Evolutionary conservation across 2,113 vertebrate species (phyloP).

Genomic region (Phylloscopus trochiloides): DNA sequence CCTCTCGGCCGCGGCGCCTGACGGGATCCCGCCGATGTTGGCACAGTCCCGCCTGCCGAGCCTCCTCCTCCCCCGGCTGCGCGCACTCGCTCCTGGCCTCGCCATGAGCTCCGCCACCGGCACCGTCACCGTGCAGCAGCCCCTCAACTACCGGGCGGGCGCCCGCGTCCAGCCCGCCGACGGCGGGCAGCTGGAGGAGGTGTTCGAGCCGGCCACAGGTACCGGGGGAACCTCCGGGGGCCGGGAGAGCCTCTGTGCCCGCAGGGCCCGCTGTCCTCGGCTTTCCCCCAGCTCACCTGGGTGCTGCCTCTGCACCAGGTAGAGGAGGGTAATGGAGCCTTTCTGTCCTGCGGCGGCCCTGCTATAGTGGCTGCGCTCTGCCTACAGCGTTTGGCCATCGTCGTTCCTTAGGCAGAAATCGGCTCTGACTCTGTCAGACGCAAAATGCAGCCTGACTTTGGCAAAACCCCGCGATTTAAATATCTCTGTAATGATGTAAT

Average conservation of each 20-base stretch:
- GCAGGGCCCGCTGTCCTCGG: background rate
- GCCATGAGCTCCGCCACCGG: conserved; percentile 76
- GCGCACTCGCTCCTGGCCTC: background rate
- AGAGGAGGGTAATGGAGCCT: too few species aligned
- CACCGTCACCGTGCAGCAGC: conserved; percentile 70
- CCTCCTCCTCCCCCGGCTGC: background rate
- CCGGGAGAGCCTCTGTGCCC: background rate
- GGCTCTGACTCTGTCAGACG: rapidly evolving
- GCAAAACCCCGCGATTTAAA: rapidly evolving
- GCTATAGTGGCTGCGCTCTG: background rate
- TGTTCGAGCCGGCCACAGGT: conserved; percentile 92
- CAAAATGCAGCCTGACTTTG: background rate
- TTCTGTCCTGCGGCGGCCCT: too few species aligned
- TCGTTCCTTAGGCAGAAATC: rapidly evolving
- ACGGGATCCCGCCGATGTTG: background rate
- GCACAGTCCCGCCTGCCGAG: background rate
- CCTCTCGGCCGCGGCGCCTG: too few species aligned
- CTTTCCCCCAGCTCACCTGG: background rate
- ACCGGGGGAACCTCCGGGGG: background rate
- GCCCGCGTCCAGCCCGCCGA: conserved; percentile 74
- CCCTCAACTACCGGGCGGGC: conserved; percentile 87
- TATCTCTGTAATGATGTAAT: rapidly evolving
- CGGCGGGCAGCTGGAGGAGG: conserved; percentile 73
- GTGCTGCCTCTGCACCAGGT: too few species aligned
- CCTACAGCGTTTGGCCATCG: rapidly evolving